A percentile compares a stretch with the other conserved stretches of the same genome.
Conservation (phyloP, 2,888 invertebrate species). For the Drosophila colorata region DNA sequence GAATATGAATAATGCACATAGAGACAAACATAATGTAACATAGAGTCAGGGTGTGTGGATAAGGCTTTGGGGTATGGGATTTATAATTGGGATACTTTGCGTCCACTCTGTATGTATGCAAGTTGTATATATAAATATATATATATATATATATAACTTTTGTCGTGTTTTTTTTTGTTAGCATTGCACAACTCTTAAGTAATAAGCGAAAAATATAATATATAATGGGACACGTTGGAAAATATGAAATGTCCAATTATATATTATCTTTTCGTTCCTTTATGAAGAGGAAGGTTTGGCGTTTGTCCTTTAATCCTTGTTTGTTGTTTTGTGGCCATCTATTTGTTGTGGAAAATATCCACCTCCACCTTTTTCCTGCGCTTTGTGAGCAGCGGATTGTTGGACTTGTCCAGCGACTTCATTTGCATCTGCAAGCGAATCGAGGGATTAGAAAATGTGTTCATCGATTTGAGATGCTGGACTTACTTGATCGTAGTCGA, state of each 20-base stretch:
- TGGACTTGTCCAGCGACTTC: conserved; percentile 96
- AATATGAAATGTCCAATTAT: conserved; percentile 15
- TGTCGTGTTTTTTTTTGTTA: conserved; percentile 9
- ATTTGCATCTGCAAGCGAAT: conserved; percentile 90
- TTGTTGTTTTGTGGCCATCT: conserved; percentile 31
- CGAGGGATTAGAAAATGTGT: background rate
- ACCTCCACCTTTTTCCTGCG: conserved; percentile 87
- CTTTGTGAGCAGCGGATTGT: conserved; percentile 96
- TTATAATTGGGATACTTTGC: background rate
- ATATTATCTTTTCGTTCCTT: conserved; percentile 1
- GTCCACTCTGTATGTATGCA: conserved; percentile 2
- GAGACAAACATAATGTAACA: conserved; percentile 34
- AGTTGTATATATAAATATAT: background rate
- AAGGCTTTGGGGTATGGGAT: background rate
- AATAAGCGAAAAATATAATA: conserved; percentile 3
- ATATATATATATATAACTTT: background rate
- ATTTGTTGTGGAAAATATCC: conserved; percentile 62
- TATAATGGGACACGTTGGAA: conserved; percentile 1
- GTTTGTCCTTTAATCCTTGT: conserved; percentile 42
- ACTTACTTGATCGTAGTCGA: conserved; percentile 95
- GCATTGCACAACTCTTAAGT: conserved; percentile 41
- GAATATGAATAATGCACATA: conserved; percentile 21
- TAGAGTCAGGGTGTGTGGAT: conserved; percentile 15
- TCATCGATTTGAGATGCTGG: background rate
- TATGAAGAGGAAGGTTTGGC: conserved; percentile 14